Evolutionary conservation across 2,888 invertebrate species (phyloP).

Genomic region (Malacosoma neustria): DNA sequence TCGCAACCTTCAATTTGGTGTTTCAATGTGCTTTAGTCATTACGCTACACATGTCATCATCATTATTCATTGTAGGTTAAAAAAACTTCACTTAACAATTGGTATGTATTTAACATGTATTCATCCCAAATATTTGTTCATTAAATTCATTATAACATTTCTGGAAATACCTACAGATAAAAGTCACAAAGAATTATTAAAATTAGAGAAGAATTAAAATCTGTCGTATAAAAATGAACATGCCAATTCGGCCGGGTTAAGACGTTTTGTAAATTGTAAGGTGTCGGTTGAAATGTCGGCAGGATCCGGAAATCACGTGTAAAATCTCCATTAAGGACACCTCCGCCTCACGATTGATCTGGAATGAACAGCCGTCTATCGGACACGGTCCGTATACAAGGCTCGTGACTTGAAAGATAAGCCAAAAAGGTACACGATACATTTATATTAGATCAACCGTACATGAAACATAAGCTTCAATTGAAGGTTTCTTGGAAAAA

Average conservation of each 20-base stretch:
- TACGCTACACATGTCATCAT: too few species aligned
- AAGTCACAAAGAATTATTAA: neutral
- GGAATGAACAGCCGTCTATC: constrained; percentile 61
- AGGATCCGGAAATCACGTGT: constrained; percentile 62
- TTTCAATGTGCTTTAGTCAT: too few species aligned
- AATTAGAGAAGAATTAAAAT: neutral
- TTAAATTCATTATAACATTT: too few species aligned
- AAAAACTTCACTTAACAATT: too few species aligned
- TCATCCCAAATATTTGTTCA: too few species aligned
- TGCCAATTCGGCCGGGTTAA: neutral
- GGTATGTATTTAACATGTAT: too few species aligned
- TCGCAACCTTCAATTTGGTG: too few species aligned
- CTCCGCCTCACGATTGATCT: constrained; percentile 53
- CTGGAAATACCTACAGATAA: neutral
- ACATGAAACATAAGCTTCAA: too few species aligned
- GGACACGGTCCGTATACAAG: constrained; percentile 55
- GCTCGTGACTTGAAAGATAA: constrained; percentile 60
- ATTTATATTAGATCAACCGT: too few species aligned
- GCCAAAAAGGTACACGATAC: constrained; percentile 36
- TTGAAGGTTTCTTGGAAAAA: too few species aligned
- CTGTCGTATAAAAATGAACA: neutral
- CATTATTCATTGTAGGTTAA: too few species aligned
- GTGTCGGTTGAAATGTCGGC: constrained; percentile 30
- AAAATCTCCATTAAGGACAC: constrained; percentile 68
- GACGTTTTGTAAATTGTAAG: constrained; percentile 30